Conservation (phyloP, 2,888 invertebrate species). For the Trissolcus brochymenae region DNA sequence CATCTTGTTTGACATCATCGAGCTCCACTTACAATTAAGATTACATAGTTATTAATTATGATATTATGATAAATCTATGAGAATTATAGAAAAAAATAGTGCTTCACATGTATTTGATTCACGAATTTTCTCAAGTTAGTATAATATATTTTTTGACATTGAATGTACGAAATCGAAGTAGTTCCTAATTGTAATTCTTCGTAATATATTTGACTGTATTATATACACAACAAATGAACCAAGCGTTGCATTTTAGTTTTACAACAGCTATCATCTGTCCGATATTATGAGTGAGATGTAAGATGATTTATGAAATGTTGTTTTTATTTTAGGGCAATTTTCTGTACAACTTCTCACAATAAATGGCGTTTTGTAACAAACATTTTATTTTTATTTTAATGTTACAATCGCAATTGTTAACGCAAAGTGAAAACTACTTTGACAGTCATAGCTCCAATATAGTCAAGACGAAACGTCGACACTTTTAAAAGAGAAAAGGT, state of each 20-base stretch:
- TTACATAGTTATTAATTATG: background rate
- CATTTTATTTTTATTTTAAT: no score
- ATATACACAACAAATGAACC: conserved; percentile 13
- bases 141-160: conserved; percentile 28
- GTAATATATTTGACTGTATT: conserved; percentile 30
- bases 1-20: background rate
- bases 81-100: background rate
- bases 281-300: conserved; percentile 22
- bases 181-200: conserved; percentile 44
- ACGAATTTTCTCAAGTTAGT: conserved; percentile 20
- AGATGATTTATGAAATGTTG: background rate
- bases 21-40: background rate
- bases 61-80: background rate
- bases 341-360: no score
- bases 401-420: no score
- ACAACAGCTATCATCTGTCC: conserved; percentile 25
- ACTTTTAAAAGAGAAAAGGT: no score
- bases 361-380: no score
- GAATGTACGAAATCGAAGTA: conserved; percentile 30
- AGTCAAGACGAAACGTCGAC: no score
- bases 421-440: no score
- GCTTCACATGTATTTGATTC: conserved; percentile 8
- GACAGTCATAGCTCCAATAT: no score
- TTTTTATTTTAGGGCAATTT: background rate
- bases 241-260: conserved; percentile 24